A percentile compares a stretch with the other conserved stretches of the same genome.
phyloP scores from a whole-genome alignment of 2,797 vertebrate genomes.

The Gallirallus australis region DNA sequence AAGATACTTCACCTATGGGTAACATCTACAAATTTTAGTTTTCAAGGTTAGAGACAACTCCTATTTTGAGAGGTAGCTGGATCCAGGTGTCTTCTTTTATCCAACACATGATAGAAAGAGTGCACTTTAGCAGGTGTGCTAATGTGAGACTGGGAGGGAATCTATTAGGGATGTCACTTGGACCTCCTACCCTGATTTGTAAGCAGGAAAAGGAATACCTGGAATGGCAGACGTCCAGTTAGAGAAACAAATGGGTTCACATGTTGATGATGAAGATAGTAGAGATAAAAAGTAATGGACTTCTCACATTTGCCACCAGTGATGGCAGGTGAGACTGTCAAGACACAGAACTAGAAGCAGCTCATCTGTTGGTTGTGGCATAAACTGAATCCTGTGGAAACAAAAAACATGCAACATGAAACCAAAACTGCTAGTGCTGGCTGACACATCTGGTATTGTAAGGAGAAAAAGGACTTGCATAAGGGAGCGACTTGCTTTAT shows the following conservation, averaged over 20 bases:
- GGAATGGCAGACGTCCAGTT: background rate
- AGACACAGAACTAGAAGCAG: background rate
- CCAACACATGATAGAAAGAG: rapidly evolving
- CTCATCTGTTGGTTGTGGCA: background rate
- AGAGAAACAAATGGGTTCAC: background rate
- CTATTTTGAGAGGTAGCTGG: background rate
- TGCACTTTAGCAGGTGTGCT: background rate
- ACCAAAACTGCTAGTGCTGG: background rate
- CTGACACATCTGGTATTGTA: background rate
- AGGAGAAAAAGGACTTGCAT: background rate
- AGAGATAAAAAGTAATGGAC: background rate
- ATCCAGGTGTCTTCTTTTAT: background rate
- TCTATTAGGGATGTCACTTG: background rate
- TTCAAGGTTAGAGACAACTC: background rate
- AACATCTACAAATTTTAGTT: background rate
- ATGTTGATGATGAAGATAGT: background rate
- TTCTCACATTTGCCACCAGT: background rate
- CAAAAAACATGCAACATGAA: background rate
- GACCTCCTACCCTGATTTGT: background rate
- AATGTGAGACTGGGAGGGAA: background rate
- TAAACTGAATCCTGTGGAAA: background rate
- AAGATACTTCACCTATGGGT: background rate
- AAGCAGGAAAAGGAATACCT: background rate
- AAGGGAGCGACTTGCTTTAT: background rate
- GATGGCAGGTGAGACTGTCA: background rate